Conservation (phyloP, 2,888 invertebrate species). For the Drepana falcataria region DNA sequence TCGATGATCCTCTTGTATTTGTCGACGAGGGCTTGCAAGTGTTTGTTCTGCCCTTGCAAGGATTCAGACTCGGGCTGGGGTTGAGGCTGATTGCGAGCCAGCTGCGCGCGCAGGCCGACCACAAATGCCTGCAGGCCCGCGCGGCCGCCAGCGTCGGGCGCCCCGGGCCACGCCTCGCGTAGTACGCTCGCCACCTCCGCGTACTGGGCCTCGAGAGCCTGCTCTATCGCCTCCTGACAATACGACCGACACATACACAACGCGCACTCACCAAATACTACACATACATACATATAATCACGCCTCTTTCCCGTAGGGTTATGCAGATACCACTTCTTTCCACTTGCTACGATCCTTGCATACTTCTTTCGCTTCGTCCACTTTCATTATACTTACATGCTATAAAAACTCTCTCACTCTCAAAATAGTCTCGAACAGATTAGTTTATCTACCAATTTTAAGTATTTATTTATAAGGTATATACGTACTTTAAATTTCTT, state of each 20-base stretch:
- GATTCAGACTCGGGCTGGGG: slow-evolving; percentile 66
- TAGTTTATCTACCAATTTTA: too few relatives aligned
- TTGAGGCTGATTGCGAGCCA: neutral
- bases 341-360: too few relatives aligned
- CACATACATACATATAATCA: too few relatives aligned
- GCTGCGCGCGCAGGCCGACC: slow-evolving; percentile 30
- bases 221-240: slow-evolving; percentile 53
- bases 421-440: too few relatives aligned
- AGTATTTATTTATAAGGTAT: too few relatives aligned
- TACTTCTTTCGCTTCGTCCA: too few relatives aligned
- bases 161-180: slow-evolving; percentile 44
- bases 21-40: slow-evolving; percentile 81
- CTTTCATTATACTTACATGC: too few relatives aligned
- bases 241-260: neutral
- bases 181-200: slow-evolving; percentile 70
- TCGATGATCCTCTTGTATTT: slow-evolving; percentile 87
- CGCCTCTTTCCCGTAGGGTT: too few relatives aligned
- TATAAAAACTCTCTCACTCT: too few relatives aligned
- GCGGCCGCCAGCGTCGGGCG: slow-evolving; percentile 24
- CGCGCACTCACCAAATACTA: too few relatives aligned
- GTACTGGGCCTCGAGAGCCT: slow-evolving; percentile 81
- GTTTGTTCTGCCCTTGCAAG: slow-evolving; percentile 79
- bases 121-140: slow-evolving; percentile 58
- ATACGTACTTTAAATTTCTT: too few relatives aligned
- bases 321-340: too few relatives aligned